Evolutionary conservation across 2,888 invertebrate genomes (phyloP).

Genomic region (Callimorpha dominula): DNA sequence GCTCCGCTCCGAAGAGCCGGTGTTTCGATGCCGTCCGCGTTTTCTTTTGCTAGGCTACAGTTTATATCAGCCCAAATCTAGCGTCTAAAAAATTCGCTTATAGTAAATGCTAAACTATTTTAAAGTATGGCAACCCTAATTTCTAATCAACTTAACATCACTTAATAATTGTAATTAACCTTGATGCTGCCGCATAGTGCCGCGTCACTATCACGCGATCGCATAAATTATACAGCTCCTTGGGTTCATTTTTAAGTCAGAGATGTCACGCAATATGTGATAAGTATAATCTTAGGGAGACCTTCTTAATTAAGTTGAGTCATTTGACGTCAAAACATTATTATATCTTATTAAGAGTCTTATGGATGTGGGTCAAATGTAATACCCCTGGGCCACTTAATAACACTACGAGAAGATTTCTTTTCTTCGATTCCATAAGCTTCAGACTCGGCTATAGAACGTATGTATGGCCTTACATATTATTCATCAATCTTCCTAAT

Average conservation of each 20-base stretch:
- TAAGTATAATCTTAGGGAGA: not conserved
- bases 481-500: not conserved
- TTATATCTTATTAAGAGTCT: not conserved
- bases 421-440: no score
- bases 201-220: not conserved
- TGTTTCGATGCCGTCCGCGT: not conserved
- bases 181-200: conserved; percentile 4
- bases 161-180: conserved; percentile 10
- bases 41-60: not conserved
- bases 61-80: not conserved
- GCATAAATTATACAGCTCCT: conserved; percentile 10
- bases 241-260: conserved; percentile 3
- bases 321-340: not conserved
- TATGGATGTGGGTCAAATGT: not conserved
- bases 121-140: conserved; percentile 7
- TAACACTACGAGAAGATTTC: not conserved
- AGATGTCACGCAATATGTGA: not conserved
- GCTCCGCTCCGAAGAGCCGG: not conserved
- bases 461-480: not conserved
- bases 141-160: conserved; percentile 5
- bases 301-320: not conserved
- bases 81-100: not conserved
- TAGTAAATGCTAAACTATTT: not conserved
- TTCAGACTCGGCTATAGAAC: no score
- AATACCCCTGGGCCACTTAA: not conserved